These are phyloP conservation scores for Lipotes vexillifer DNA, from an alignment of 2,113 vertebrate species.

Conservation along the genomic window DNA sequence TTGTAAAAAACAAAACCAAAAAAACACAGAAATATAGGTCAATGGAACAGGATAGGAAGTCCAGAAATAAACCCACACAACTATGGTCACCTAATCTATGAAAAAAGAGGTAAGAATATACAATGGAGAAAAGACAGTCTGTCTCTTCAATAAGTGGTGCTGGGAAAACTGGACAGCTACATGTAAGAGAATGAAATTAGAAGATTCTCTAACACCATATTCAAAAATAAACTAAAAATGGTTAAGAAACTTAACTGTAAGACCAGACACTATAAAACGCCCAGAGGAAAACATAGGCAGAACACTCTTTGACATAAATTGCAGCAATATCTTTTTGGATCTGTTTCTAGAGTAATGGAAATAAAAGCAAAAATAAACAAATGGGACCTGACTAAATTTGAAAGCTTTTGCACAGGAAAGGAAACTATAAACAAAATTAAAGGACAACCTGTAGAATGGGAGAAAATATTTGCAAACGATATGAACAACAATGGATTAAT, in stretches of 20 bases:
- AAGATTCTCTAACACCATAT: too few species aligned
- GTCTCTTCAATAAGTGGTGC: too few species aligned
- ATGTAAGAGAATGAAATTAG: too few species aligned
- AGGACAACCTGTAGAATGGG: not conserved
- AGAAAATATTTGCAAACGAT: not conserved
- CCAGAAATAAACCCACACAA: too few species aligned
- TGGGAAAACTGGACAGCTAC: too few species aligned
- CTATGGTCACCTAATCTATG: too few species aligned
- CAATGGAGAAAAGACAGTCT: too few species aligned
- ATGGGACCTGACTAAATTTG: not conserved
- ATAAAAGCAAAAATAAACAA: not conserved
- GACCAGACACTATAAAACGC: not conserved
- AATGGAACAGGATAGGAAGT: too few species aligned
- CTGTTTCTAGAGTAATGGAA: not conserved
- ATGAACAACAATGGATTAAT: not conserved
- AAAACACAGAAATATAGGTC: too few species aligned
- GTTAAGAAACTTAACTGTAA: not conserved
- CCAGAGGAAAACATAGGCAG: not conserved
- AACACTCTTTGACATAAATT: not conserved
- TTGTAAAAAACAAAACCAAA: too few species aligned
- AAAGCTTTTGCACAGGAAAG: not conserved
- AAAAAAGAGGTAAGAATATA: too few species aligned
- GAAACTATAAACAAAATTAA: not conserved
- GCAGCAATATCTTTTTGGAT: not conserved
- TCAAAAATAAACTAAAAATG: not conserved